Percentiles rank a stretch among this genome's conserved stretches.
phyloP scores from a whole-genome alignment of 1,140 invertebrate genomes.

The Drosophila nasuta region DNA sequence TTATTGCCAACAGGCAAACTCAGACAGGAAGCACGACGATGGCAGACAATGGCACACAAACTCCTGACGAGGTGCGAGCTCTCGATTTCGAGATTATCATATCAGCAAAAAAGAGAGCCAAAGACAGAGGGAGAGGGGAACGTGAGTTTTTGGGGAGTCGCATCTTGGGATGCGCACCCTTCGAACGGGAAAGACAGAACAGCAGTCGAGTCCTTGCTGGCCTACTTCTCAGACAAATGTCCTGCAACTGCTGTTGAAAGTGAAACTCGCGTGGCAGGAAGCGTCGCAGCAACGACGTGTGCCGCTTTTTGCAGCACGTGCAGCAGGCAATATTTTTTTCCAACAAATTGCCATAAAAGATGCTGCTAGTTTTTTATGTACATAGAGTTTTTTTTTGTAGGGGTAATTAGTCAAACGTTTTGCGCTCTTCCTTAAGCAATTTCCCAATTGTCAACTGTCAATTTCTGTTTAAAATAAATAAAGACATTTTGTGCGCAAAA shows the following conservation, averaged over 20 bases:
- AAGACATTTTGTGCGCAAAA: slow-evolving; percentile 47
- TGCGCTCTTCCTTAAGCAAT: slow-evolving; percentile 32
- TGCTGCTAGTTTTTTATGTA: not conserved
- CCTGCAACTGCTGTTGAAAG: slow-evolving; percentile 59
- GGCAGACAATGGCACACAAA: slow-evolving; percentile 59
- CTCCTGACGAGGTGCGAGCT: slow-evolving; percentile 73
- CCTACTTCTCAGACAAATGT: slow-evolving; percentile 43
- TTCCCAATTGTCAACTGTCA: slow-evolving; percentile 15
- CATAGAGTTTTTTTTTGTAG: too few relatives aligned
- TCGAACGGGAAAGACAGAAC: slow-evolving; percentile 30
- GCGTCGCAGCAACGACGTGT: slow-evolving; percentile 9
- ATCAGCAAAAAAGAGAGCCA: slow-evolving; percentile 48
- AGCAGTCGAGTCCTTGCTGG: slow-evolving; percentile 49
- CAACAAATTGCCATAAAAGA: slow-evolving; percentile 2
- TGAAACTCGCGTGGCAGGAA: slow-evolving; percentile 73
- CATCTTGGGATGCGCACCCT: slow-evolving; percentile 62
- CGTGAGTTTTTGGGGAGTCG: not conserved
- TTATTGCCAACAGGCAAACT: slow-evolving; percentile 21
- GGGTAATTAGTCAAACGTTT: slow-evolving; percentile 20
- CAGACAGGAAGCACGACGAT: slow-evolving; percentile 71
- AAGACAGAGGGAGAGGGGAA: not conserved
- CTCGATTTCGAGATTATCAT: slow-evolving; percentile 80
- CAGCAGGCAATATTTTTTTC: not conserved
- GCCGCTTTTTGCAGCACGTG: slow-evolving; percentile 22
- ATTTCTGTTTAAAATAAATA: slow-evolving; percentile 46